A percentile compares a stretch with the other conserved stretches of the same genome.
Conservation (phyloP, 2,113 vertebrate species). For the Muntiacus reevesi region DNA sequence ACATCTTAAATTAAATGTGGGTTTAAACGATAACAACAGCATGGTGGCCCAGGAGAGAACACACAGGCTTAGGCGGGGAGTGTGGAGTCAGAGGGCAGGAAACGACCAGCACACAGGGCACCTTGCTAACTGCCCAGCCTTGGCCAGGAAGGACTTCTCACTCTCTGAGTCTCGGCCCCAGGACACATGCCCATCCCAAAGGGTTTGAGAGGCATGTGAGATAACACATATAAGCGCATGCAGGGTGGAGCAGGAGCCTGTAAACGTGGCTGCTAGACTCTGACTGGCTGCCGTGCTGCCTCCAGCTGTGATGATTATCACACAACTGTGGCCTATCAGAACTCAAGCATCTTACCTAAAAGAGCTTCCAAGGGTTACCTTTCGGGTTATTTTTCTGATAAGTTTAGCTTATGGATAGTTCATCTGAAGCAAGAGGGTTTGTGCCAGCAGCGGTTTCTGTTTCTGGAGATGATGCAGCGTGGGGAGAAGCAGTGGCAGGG, state of each 20-base stretch:
- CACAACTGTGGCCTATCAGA: background rate
- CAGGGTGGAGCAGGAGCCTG: background rate
- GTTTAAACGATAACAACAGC: background rate
- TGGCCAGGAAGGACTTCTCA: background rate
- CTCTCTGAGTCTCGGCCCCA: background rate
- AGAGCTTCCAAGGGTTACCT: background rate
- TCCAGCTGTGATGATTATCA: background rate
- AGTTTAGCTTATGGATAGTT: background rate
- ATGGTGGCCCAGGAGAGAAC: background rate
- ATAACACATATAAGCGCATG: fast-evolving
- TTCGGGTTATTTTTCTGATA: background rate
- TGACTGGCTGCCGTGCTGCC: background rate
- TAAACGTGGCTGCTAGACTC: background rate
- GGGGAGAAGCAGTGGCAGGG: background rate
- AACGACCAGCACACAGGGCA: background rate
- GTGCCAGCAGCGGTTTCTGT: background rate
- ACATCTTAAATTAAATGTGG: background rate
- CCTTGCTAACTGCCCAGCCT: background rate
- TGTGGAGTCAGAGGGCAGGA: background rate
- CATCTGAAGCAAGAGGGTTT: background rate
- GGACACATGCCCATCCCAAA: background rate
- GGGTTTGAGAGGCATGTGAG: background rate
- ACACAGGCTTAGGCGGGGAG: background rate
- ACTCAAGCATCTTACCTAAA: background rate
- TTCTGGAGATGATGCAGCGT: fast-evolving